These are phyloP conservation scores for Ophioninae sp. DNA, from an alignment of 2,888 invertebrate genomes.

Conservation along the genomic window DNA sequence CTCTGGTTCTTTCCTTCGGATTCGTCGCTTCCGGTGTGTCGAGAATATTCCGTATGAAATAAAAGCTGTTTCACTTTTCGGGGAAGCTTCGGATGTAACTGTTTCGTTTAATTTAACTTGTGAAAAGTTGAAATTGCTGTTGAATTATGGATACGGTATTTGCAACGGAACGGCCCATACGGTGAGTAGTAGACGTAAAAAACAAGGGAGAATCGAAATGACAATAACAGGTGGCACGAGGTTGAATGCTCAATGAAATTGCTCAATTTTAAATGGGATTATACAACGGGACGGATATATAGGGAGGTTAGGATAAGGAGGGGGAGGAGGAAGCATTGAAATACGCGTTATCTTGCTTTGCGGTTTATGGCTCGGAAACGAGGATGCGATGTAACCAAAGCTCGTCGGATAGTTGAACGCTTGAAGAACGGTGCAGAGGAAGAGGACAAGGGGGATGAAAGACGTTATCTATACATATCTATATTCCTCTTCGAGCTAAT, in stretches of 20 bases:
- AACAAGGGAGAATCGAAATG: constrained; percentile 30
- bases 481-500: neutral
- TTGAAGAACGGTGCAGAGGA: constrained; percentile 44
- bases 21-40: neutral
- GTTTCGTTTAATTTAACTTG: constrained; percentile 7
- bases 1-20: too few species aligned
- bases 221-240: constrained; percentile 60
- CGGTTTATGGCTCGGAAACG: constrained; percentile 60
- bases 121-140: constrained; percentile 13
- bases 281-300: constrained; percentile 34
- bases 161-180: constrained; percentile 2
- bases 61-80: neutral
- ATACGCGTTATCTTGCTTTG: constrained; percentile 59
- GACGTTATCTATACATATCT: constrained; percentile 18
- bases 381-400: constrained; percentile 47
- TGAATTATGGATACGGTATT: constrained; percentile 12
- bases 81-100: neutral
- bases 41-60: neutral
- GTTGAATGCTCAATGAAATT: constrained; percentile 58
- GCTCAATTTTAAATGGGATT: constrained; percentile 61
- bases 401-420: constrained; percentile 37
- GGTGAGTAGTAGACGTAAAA: neutral
- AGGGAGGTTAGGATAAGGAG: constrained; percentile 11
- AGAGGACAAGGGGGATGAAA: constrained; percentile 22
- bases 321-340: constrained; percentile 41